Evolutionary conservation across 2,113 vertebrate genomes (phyloP), one percentile per base, ranked within the genome.

Genomic region (Protomyctophum bolini): DNA sequence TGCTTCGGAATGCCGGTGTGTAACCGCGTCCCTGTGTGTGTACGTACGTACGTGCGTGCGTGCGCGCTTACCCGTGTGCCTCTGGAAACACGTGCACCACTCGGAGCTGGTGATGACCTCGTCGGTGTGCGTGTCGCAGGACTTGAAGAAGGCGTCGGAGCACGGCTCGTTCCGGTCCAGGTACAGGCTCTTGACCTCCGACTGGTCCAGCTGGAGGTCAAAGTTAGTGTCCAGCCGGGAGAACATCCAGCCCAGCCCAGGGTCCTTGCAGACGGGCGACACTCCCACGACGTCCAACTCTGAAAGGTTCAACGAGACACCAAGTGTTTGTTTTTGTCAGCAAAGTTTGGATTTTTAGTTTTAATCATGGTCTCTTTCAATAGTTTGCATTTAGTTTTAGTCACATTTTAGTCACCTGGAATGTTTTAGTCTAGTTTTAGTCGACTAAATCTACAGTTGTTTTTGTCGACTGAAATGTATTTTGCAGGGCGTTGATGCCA

Each of bases 31-130:
- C 33, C 3, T 54, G 51, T 4, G 52, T 10, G 29, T 7, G 65
- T 67, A 33, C 47, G 52, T 54, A n/a, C 47, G 33, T 68, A 4
- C 33, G 41, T 28, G 10, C 12, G 48, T 65, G 63, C 8, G 4
- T 15, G 21, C 33, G 46, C 10, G 51, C 84, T 87, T 93, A 98
- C 97, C 97, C 95, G 97, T 96, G 83, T 96, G 96, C 75, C 95
- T 96, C 86, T 99, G 97, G 90, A 99, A 99, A 86, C 98, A 98
- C 55, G 96, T 96, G 89, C 97, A 99, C 98, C 98, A 99, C 75
- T 99, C 97, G 7, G 96, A 97, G 90, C 97, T 97, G 83, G 94
- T 97, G 88, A 99, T 94, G 58, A 96, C 91, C 72, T 93, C 93
- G 89, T 99, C 95, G 21, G 83, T 90, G 73, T 95, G 97, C 0